Base-by-base conservation (phyloP, 2,888 invertebrate species). In the Furcula furcula region DNA sequence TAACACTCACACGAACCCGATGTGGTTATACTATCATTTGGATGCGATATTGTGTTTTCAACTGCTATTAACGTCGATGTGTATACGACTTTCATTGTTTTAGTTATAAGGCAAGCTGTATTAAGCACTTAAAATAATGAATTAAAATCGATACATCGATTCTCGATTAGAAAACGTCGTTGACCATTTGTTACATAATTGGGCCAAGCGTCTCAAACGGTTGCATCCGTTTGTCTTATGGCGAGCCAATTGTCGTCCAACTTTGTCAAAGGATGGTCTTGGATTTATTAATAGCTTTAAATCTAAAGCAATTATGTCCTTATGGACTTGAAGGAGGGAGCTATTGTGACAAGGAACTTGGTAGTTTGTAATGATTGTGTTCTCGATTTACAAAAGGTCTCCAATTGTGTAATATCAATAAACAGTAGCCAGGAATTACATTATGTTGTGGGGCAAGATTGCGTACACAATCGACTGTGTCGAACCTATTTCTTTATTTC, bases 161-260 rank as follows among this genome's bases (percentile, higher is more conserved):
- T n/a, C n/a, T n/a, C n/a, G n/a, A 27, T 27, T 14, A 9, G 4
- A 27, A 18, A 7, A 16, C 31, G 15, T 15, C 9, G 31, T 23
- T 9, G 21, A n/a, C 12, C 62, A 61, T 65, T 61, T 51, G 61
- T 70, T 69, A 65, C 69, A 70, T 83, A 78, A 85, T 82, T 76
- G 75, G 70, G 57, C 56, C 58, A 66, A 74, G 49, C 66, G 64
- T 73, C 76, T 78, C 78, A 82, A 85, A 83, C 66, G 82, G 69
- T 55, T 66, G 68, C 80, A 79, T 87, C 86, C 83, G 86, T 65
- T 71, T 72, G 70, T 67, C 69, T 73, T 67, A 62, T 57, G 53
- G 61, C 55, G 54, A 56, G 57, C 58, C 61, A 66, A 58, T 65
- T 65, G 62, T 61, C 56, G 63, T 58, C 55, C 45, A 66, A 65